These are phyloP conservation scores for Hycleus cichorii DNA, from an alignment of 1,140 invertebrate species.

Conservation along the genomic window DNA sequence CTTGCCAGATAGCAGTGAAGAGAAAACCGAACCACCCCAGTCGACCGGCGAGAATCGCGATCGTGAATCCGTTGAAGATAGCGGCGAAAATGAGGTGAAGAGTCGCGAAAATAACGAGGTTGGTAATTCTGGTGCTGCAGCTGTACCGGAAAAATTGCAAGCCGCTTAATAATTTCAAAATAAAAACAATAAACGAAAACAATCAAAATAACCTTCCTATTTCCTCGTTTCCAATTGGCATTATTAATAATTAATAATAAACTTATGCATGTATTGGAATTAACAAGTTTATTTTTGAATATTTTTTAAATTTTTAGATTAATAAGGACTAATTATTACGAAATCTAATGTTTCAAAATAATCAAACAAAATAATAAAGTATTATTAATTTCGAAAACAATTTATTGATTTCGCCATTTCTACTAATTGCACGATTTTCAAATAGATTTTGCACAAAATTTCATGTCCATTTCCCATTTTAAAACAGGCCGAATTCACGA, in stretches of 20 bases:
- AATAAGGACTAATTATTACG: too few species aligned
- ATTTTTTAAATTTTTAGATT: conserved; percentile 5
- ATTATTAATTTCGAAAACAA: conserved; percentile 3
- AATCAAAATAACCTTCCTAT: not conserved
- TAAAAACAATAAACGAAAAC: not conserved
- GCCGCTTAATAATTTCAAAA: conserved; percentile 14
- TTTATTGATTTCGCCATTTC: conserved; percentile 4
- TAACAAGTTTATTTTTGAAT: not conserved
- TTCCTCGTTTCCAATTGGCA: not conserved
- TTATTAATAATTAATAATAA: conserved; percentile 4
- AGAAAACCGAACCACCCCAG: conserved; percentile 23
- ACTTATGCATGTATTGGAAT: not conserved
- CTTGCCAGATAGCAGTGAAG: conserved; percentile 40
- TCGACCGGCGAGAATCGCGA: not conserved
- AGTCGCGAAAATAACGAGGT: conserved; percentile 32
- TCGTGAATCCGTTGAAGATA: conserved; percentile 29
- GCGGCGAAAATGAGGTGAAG: conserved; percentile 32
- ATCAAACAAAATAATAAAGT: conserved; percentile 7
- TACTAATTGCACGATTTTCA: not conserved
- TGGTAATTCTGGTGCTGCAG: conserved; percentile 25
- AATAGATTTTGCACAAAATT: conserved; percentile 2
- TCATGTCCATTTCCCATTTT: conserved; percentile 24
- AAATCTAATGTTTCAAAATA: conserved; percentile 8
- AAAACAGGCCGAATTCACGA: conserved; percentile 1
- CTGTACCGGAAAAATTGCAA: conserved; percentile 28